A percentile compares a stretch with the other conserved stretches of the same genome.
phyloP scores from a whole-genome alignment of 1,140 invertebrate species.

The Cyphomyrmex costatus region DNA sequence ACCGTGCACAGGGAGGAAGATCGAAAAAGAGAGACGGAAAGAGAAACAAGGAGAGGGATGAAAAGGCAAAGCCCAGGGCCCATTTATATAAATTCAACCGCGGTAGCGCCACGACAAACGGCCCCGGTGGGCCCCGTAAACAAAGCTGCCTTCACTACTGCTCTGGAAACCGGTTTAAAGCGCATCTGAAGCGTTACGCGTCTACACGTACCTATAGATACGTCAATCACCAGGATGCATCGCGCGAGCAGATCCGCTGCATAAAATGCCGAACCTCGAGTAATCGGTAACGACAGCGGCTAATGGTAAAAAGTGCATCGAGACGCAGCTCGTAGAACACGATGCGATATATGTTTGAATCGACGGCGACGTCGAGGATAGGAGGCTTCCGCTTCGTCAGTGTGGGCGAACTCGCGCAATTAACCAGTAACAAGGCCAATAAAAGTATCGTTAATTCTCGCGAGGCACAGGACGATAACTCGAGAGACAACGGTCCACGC shows the following conservation, averaged over 20 bases:
- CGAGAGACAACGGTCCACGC: constrained; percentile 67
- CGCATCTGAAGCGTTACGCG: constrained; percentile 33
- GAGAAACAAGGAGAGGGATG: constrained; percentile 56
- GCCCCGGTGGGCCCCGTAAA: constrained; percentile 76
- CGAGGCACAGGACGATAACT: constrained; percentile 31
- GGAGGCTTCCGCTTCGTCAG: constrained; percentile 60
- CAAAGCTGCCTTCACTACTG: constrained; percentile 72
- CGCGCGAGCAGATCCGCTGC: background rate
- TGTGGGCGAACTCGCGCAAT: constrained; percentile 80
- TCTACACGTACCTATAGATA: constrained; percentile 48
- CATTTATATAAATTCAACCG: constrained; percentile 76
- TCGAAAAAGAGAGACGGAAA: background rate
- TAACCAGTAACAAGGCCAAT: constrained; percentile 79
- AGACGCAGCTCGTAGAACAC: too few species aligned
- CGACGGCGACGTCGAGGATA: background rate
- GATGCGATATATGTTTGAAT: background rate
- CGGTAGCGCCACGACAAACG: constrained; percentile 77
- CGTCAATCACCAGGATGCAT: constrained; percentile 60
- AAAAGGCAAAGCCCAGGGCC: constrained; percentile 57
- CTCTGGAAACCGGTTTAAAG: constrained; percentile 77
- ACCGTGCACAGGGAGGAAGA: constrained; percentile 34
- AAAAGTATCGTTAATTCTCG: constrained; percentile 83
- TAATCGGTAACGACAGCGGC: constrained; percentile 61
- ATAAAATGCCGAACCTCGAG: constrained; percentile 13
- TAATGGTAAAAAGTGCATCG: background rate